Evolutionary conservation across 2,888 invertebrate genomes (phyloP), one percentile per base, ranked within the genome.

Genomic region (Monochamus alternatus): DNA sequence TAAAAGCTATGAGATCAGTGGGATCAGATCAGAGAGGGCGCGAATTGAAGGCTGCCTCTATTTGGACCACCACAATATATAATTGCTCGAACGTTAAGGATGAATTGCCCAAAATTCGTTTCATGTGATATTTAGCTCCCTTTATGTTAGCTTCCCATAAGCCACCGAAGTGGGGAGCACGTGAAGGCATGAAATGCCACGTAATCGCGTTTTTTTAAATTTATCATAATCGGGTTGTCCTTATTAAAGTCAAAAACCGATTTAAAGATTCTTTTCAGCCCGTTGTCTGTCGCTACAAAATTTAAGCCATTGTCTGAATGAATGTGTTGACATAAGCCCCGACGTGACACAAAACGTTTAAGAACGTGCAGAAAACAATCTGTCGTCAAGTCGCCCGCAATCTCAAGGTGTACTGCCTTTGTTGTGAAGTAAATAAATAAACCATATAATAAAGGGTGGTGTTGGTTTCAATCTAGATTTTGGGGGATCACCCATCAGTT

Each of bases 51-150:
- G 30, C 32, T n/a, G 60, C 38, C 47, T 62, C 70, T 2, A 71
- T 71, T 71, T 71, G 71, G 3, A 62, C 62, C 22, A 62, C 52
- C 63, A 71, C 60, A n/a, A 51, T 71, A 51, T 51, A 62, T 7
- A 71, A 52, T 3, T 71, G 63, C 47, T 71, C 71, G 59, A 30
- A 75, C 0, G 70, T 75, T 3, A 78, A 47, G 10, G 14, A 14
- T 8, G 60, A 52, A 32, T 71, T 47, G 1, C 71, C 71, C 30
- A 60, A 47, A 31, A 71, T 62, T 14, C 71, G 44, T n/a, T 71
- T 71, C 60, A 71, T 38, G 38, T 71, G 63, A 31, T 52, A 51
- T 14, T 71, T 63, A 4, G 44, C 51, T 31, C 32, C 44, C 51
- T 71, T 63, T 51, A 62, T 38, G 7, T 63, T 63, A 3, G 63